These are phyloP conservation scores for Acleris laterana DNA, from an alignment of 2,888 invertebrate genomes.

Conservation along the genomic window DNA sequence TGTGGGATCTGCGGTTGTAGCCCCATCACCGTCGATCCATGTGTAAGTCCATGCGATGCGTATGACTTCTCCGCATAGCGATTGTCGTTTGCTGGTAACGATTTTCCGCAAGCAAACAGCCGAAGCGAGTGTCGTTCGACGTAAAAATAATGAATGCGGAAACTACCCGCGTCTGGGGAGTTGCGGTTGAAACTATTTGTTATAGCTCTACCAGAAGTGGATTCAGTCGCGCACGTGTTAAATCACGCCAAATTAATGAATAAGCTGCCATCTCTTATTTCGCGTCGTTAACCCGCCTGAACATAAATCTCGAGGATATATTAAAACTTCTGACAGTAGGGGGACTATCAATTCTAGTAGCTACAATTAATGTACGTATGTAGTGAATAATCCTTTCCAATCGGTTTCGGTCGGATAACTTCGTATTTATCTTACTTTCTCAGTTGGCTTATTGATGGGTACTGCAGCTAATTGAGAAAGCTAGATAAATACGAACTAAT, in stretches of 20 bases:
- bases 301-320: conserved; percentile 51
- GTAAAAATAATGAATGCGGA: conserved; percentile 72
- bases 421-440: too few species aligned
- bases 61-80: conserved; percentile 65
- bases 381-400: too few species aligned
- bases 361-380: conserved; percentile 57
- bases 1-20: conserved; percentile 88
- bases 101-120: conserved; percentile 65
- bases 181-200: conserved; percentile 58
- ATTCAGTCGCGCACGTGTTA: conserved; percentile 75
- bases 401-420: too few species aligned
- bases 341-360: conserved; percentile 39
- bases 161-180: conserved; percentile 53
- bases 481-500: too few species aligned
- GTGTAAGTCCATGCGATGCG: conserved; percentile 80
- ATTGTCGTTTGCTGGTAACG: conserved; percentile 63
- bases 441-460: too few species aligned
- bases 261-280: conserved; percentile 52
- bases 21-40: conserved; percentile 77
- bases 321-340: conserved; percentile 43
- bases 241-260: conserved; percentile 61
- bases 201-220: conserved; percentile 67
- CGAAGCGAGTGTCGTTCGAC: conserved; percentile 58
- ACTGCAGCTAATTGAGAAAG: too few species aligned
- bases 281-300: conserved; percentile 43